phyloP scores from a whole-genome alignment of 2,113 vertebrate genomes.

The Cyanoderma ruficeps region DNA sequence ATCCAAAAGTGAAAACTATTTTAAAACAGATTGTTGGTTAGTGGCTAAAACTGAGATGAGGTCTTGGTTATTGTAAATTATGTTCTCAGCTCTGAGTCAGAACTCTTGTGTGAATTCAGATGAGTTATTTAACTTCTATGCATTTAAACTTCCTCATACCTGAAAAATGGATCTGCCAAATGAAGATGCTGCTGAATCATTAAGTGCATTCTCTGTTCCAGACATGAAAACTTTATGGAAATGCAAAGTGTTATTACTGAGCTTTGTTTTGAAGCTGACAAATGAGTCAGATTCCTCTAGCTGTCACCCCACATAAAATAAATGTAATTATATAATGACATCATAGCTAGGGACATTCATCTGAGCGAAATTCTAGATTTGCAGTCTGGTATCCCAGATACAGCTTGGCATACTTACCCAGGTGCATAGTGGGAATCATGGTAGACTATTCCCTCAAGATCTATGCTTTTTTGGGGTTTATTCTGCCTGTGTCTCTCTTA shows the following conservation, averaged over 20 bases:
- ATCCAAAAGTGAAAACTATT: neutral
- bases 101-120: neutral
- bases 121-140: neutral
- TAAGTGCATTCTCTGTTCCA: neutral
- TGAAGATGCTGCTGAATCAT: neutral
- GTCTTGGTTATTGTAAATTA: neutral
- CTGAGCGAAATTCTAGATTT: neutral
- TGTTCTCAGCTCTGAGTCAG: neutral
- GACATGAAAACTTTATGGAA: neutral
- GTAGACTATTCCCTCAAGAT: neutral
- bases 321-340: neutral
- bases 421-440: neutral
- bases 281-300: neutral
- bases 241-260: neutral
- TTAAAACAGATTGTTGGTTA: neutral
- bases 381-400: neutral
- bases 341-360: neutral
- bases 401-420: neutral
- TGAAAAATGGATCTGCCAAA: neutral
- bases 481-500: neutral
- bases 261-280: constrained; percentile 3
- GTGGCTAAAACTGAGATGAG: neutral
- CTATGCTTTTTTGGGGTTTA: neutral
- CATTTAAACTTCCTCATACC: neutral
- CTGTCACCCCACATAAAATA: neutral